These are phyloP conservation scores for Dicranocentrus wangi DNA, from an alignment of 2,888 invertebrate genomes.

Conservation along the genomic window DNA sequence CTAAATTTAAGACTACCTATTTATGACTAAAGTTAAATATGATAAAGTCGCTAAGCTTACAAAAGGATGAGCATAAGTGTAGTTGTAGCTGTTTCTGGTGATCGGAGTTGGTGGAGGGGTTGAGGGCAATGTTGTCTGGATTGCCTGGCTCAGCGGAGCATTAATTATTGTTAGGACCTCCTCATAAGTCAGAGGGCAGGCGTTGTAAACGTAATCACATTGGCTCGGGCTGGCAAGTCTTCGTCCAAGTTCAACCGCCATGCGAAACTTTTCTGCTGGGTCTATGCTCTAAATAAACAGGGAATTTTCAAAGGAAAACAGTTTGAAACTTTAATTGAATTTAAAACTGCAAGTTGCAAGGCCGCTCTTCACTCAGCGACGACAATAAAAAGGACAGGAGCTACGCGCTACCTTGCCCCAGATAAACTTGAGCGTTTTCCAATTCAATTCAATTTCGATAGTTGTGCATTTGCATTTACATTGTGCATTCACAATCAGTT, in stretches of 20 bases:
- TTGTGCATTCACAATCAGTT: no score
- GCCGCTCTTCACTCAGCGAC: no score
- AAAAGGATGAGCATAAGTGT: constrained; percentile 12
- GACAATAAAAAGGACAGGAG: no score
- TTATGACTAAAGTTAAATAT: no score
- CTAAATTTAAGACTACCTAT: neutral
- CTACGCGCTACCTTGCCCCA: no score
- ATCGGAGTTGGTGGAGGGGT: neutral
- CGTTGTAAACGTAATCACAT: constrained; percentile 63
- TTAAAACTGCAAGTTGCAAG: no score
- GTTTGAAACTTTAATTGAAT: no score
- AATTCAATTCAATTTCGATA: no score
- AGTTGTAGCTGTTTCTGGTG: neutral
- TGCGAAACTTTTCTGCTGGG: constrained; percentile 56
- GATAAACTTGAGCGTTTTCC: no score
- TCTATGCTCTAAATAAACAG: constrained; percentile 41
- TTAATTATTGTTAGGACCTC: constrained; percentile 65
- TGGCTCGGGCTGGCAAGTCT: constrained; percentile 45
- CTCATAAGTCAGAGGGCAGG: constrained; percentile 60
- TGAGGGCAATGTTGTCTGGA: neutral
- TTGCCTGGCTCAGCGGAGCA: constrained; percentile 36
- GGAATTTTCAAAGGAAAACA: no score
- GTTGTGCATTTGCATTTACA: no score
- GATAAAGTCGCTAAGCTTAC: no score
- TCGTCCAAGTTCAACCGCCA: constrained; percentile 61